Conservation (phyloP, 2,888 invertebrate genomes). For the Cephalotes varians region DNA sequence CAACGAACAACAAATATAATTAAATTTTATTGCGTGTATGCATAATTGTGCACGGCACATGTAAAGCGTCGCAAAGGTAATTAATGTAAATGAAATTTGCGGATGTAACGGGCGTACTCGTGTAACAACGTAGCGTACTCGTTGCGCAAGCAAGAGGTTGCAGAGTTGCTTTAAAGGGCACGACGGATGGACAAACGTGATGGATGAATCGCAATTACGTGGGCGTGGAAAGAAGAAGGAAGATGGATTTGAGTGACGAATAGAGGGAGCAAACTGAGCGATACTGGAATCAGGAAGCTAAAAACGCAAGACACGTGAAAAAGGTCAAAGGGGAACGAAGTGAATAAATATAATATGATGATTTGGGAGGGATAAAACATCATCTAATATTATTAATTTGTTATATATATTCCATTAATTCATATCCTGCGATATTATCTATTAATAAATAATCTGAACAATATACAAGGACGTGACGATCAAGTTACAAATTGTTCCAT, state of each 20-base stretch:
- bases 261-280: constrained; percentile 1
- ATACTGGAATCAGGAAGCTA: constrained; percentile 13
- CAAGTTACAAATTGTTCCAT: constrained; percentile 24
- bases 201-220: constrained; percentile 54
- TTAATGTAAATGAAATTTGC: constrained; percentile 51
- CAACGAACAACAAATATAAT: constrained; percentile 8
- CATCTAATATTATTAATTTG: neutral
- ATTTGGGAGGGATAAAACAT: neutral
- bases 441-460: constrained; percentile 22
- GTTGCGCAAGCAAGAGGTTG: constrained; percentile 45
- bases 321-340: neutral
- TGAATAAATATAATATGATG: neutral
- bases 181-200: constrained; percentile 52
- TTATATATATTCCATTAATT: neutral
- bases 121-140: constrained; percentile 30
- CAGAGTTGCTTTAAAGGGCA: constrained; percentile 30
- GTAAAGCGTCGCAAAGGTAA: constrained; percentile 40
- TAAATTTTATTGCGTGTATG: constrained; percentile 24
- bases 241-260: constrained; percentile 47
- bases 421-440: neutral
- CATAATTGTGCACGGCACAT: neutral
- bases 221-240: constrained; percentile 52
- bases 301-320: neutral
- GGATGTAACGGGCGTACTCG: constrained; percentile 27
- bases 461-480: neutral